Evolutionary conservation across 2,113 vertebrate species (phyloP).

Genomic region (Vidua macroura): DNA sequence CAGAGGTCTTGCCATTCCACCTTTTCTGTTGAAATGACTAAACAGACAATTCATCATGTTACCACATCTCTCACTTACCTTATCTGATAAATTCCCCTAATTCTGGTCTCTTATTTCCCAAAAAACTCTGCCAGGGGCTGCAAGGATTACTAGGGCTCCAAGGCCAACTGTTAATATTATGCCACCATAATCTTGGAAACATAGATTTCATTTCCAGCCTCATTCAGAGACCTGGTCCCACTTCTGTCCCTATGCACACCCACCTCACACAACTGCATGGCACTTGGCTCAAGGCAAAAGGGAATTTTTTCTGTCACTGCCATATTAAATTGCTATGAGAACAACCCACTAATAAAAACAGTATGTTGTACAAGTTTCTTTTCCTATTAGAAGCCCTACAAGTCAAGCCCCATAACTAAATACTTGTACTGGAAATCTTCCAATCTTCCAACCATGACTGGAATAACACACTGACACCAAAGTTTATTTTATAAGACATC

Average conservation of each 20-base stretch:
- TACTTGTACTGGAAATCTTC: slow-evolving; percentile 27
- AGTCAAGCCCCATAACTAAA: slow-evolving; percentile 36
- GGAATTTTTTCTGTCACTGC: neutral
- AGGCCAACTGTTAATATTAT: neutral
- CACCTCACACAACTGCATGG: neutral
- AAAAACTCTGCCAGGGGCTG: neutral
- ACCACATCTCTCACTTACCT: neutral
- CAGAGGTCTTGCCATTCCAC: neutral
- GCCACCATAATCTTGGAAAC: neutral
- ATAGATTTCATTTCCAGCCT: neutral
- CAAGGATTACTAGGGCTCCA: neutral
- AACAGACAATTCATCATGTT: neutral
- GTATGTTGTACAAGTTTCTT: neutral
- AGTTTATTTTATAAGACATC: slow-evolving; percentile 37
- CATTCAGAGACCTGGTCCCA: neutral
- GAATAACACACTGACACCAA: neutral
- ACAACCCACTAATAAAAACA: slow-evolving; percentile 21
- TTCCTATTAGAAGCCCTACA: slow-evolving; percentile 9
- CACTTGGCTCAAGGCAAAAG: neutral
- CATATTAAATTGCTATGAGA: neutral
- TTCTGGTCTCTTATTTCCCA: neutral
- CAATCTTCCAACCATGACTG: slow-evolving; percentile 9
- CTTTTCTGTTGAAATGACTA: neutral
- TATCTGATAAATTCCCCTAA: neutral
- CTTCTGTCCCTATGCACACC: neutral